Percentiles rank a stretch among this genome's conserved stretches.
These are phyloP conservation scores for Tenthredo amoena DNA, from an alignment of 2,888 invertebrate species.

Conservation along the genomic window DNA sequence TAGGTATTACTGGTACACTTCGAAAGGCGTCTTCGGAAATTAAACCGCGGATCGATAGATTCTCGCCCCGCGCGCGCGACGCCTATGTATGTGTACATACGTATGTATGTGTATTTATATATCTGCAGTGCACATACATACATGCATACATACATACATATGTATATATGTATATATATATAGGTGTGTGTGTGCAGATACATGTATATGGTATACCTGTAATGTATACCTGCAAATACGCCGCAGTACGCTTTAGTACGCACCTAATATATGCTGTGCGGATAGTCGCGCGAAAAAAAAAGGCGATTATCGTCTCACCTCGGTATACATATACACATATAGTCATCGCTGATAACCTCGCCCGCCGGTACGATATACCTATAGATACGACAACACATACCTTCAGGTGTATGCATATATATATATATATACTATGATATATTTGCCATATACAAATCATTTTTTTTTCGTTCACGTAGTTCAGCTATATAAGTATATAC, in stretches of 20 bases:
- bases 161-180: not conserved
- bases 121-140: not conserved
- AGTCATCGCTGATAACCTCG: not conserved
- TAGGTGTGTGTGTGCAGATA: too few relatives aligned
- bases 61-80: slow-evolving; percentile 4
- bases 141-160: too few relatives aligned
- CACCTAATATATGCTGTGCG: not conserved
- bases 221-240: not conserved
- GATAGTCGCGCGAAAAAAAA: not conserved
- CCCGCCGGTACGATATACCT: not conserved
- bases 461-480: not conserved
- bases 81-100: not conserved
- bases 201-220: not conserved
- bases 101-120: not conserved
- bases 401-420: not conserved
- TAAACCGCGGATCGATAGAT: not conserved
- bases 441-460: not conserved
- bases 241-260: not conserved
- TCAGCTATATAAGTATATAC: not conserved
- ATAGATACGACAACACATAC: not conserved
- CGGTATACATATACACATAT: not conserved
- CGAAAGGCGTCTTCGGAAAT: slow-evolving; percentile 72
- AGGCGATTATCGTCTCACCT: not conserved
- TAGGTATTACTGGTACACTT: slow-evolving; percentile 60
- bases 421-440: too few relatives aligned